Conservation (phyloP, 1,140 invertebrate species). For the Caerostris extrusa region DNA sequence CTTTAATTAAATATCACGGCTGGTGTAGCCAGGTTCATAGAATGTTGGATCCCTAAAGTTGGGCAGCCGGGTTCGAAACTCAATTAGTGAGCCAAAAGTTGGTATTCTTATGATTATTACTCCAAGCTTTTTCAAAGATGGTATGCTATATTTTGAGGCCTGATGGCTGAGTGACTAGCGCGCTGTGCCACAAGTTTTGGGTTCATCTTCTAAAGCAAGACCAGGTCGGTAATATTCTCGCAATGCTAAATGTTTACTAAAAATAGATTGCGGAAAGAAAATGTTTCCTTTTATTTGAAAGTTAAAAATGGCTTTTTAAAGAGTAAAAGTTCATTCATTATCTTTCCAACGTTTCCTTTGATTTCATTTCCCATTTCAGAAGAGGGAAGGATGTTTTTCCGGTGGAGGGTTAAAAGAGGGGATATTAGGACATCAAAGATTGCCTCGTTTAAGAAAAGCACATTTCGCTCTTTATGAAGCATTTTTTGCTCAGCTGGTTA, state of each 20-base stretch:
- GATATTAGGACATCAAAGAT: slow-evolving; percentile 36
- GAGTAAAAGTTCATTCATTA: slow-evolving; percentile 38
- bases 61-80: too few relatives aligned
- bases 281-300: slow-evolving; percentile 40
- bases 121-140: too few relatives aligned
- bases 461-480: background rate
- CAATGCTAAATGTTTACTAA: slow-evolving; percentile 30
- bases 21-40: too few relatives aligned
- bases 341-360: slow-evolving; percentile 42
- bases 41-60: too few relatives aligned
- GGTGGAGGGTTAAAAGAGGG: background rate
- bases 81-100: too few relatives aligned
- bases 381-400: slow-evolving; percentile 36
- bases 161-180: background rate
- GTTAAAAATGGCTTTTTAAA: slow-evolving; percentile 40
- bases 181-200: too few relatives aligned
- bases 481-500: slow-evolving; percentile 6
- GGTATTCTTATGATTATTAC: too few relatives aligned
- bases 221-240: slow-evolving; percentile 23
- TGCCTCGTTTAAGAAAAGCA: slow-evolving; percentile 9
- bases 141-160: too few relatives aligned
- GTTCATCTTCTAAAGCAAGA: background rate
- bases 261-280: slow-evolving; percentile 23
- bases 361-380: slow-evolving; percentile 35
- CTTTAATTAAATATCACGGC: too few relatives aligned